These are phyloP conservation scores for Crenichthys baileyi DNA, from an alignment of 2,797 vertebrate species.

Conservation along the genomic window DNA sequence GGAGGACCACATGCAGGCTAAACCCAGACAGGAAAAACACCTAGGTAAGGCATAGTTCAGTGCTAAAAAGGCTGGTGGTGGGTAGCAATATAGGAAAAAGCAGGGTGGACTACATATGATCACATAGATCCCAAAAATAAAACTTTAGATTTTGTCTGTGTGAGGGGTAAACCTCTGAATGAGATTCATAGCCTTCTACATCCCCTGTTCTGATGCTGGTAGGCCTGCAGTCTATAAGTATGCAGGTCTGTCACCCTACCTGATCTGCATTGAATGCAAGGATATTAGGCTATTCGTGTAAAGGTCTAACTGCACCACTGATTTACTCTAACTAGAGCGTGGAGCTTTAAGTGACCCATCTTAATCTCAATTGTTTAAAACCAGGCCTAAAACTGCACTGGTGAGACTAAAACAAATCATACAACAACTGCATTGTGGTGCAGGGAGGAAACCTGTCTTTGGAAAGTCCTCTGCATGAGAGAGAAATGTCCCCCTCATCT, in stretches of 20 bases:
- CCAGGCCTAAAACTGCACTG: slow-evolving; percentile 25
- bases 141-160: too few species aligned
- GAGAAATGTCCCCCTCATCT: slow-evolving; percentile 75
- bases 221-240: neutral
- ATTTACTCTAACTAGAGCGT: neutral
- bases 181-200: neutral
- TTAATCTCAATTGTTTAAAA: slow-evolving; percentile 13
- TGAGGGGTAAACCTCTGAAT: too few species aligned
- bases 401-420: slow-evolving; percentile 35
- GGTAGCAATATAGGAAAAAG: neutral
- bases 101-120: too few species aligned
- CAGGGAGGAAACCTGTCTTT: slow-evolving; percentile 76
- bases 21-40: neutral
- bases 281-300: neutral
- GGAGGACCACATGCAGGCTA: neutral
- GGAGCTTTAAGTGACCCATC: too few species aligned
- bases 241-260: neutral
- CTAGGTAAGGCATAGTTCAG: neutral
- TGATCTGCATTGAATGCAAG: neutral
- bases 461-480: slow-evolving; percentile 84
- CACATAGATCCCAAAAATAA: too few species aligned
- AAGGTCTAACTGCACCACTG: neutral
- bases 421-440: slow-evolving; percentile 53
- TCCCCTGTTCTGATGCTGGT: neutral
- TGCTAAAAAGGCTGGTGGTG: neutral